A percentile compares a stretch with the other conserved stretches of the same genome.
Evolutionary conservation across 2,888 invertebrate species (phyloP).

Genomic region (Adelognathus sp.): DNA sequence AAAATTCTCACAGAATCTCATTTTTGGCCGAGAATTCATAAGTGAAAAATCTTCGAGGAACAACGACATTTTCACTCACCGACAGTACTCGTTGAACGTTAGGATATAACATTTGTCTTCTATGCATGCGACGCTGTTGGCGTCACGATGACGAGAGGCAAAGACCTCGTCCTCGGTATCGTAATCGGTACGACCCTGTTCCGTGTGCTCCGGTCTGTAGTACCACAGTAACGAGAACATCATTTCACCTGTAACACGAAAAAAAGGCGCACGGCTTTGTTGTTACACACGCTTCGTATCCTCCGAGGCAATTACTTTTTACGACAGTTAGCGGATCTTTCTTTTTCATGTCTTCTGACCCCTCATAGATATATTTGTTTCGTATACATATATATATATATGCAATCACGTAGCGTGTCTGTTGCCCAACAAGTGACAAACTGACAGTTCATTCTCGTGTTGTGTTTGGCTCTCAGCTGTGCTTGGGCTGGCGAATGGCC

Average conservation of each 20-base stretch:
- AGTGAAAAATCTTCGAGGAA: not conserved
- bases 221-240: constrained; percentile 99
- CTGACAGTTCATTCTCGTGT: constrained; percentile 4
- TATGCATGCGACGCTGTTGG: constrained; percentile 97
- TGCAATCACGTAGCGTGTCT: not conserved
- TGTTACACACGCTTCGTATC: not conserved
- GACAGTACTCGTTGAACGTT: constrained; percentile 97
- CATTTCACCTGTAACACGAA: constrained; percentile 90
- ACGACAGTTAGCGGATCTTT: not conserved
- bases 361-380: too few relatives aligned
- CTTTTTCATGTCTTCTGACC: not conserved
- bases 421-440: constrained; percentile 4
- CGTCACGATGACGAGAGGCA: constrained; percentile 97
- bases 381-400: not conserved
- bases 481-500: not conserved
- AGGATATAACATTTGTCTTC: constrained; percentile 99
- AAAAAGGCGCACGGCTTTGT: constrained; percentile 6
- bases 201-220: constrained; percentile 98
- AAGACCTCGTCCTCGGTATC: constrained; percentile 96
- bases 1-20: too few relatives aligned
- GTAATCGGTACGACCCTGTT: constrained; percentile 90
- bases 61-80: constrained; percentile 83
- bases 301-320: constrained; percentile 27
- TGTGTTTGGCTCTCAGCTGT: constrained; percentile 6
- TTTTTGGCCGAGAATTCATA: too few relatives aligned